A percentile compares a stretch with the other conserved stretches of the same genome.
phyloP scores from a whole-genome alignment of 2,888 invertebrate genomes.

The Drosophila percnosoma region DNA sequence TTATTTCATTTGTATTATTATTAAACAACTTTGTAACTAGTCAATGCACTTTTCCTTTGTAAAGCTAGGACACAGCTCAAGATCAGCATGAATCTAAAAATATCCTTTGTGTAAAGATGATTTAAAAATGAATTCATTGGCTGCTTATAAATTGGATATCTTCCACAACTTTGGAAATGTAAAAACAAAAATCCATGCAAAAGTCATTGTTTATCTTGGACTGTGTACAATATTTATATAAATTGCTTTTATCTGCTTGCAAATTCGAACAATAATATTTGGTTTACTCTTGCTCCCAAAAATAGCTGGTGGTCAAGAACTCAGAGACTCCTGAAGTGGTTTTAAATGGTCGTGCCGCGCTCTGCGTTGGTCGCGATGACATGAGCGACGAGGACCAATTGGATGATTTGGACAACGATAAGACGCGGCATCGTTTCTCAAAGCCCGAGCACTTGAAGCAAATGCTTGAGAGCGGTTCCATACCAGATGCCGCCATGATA shows the following conservation, averaged over 20 bases:
- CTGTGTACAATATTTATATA: constrained; percentile 14
- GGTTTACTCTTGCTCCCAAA: constrained; percentile 31
- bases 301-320: constrained; percentile 87
- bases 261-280: constrained; percentile 38
- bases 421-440: constrained; percentile 86
- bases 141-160: background rate
- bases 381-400: constrained; percentile 87
- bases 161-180: background rate
- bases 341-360: constrained; percentile 92
- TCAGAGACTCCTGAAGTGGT: constrained; percentile 87
- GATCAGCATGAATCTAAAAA: background rate
- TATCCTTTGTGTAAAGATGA: background rate
- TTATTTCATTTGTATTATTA: constrained; percentile 5
- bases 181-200: background rate
- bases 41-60: constrained; percentile 24
- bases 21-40: constrained; percentile 3
- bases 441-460: constrained; percentile 91
- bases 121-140: background rate
- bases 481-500: constrained; percentile 99
- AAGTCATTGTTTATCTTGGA: background rate
- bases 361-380: constrained; percentile 91
- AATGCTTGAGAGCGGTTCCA: constrained; percentile 94
- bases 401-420: constrained; percentile 85
- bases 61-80: constrained; percentile 8
- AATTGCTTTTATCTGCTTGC: background rate